Evolutionary conservation across 2,888 invertebrate species (phyloP).

Genomic region (Hofmannophila pseudospretella): DNA sequence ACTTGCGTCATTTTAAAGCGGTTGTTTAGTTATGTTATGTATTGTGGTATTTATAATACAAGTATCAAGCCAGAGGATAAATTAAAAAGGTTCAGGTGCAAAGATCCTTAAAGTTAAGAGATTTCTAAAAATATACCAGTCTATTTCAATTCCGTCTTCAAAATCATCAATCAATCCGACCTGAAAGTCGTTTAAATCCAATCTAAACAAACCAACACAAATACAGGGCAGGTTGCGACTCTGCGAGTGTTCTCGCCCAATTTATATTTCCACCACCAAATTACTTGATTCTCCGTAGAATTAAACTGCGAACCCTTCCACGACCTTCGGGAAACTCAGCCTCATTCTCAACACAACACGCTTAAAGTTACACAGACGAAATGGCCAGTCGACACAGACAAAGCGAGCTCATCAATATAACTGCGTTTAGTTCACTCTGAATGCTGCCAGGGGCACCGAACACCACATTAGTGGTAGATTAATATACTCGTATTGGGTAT

Average conservation of each 20-base stretch:
- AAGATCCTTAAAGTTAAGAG: too few species aligned
- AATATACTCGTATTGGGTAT: conserved; percentile 39
- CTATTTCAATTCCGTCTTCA: neutral
- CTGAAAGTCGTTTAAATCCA: neutral
- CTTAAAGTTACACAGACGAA: conserved; percentile 47
- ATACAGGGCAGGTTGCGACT: neutral
- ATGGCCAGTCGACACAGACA: conserved; percentile 58
- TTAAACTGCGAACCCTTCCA: conserved; percentile 39
- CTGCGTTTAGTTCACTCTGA: conserved; percentile 30
- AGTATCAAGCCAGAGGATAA: too few species aligned
- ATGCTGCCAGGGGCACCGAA: conserved; percentile 42
- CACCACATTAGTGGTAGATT: conserved; percentile 68
- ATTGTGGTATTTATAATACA: too few species aligned
- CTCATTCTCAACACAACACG: conserved; percentile 30
- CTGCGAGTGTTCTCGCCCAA: conserved; percentile 27
- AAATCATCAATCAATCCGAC: neutral
- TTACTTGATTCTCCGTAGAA: conserved; percentile 45
- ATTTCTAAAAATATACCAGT: too few species aligned
- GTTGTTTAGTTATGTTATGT: too few species aligned
- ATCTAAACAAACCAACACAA: neutral
- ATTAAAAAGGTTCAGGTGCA: too few species aligned
- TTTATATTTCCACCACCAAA: conserved; percentile 31
- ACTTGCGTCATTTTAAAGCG: too few species aligned
- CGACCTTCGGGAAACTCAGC: conserved; percentile 33
- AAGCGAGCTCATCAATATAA: conserved; percentile 63